Percentiles rank a stretch among this genome's conserved stretches.
Evolutionary conservation across 2,113 vertebrate species (phyloP).

Genomic region (Trachemys scripta): DNA sequence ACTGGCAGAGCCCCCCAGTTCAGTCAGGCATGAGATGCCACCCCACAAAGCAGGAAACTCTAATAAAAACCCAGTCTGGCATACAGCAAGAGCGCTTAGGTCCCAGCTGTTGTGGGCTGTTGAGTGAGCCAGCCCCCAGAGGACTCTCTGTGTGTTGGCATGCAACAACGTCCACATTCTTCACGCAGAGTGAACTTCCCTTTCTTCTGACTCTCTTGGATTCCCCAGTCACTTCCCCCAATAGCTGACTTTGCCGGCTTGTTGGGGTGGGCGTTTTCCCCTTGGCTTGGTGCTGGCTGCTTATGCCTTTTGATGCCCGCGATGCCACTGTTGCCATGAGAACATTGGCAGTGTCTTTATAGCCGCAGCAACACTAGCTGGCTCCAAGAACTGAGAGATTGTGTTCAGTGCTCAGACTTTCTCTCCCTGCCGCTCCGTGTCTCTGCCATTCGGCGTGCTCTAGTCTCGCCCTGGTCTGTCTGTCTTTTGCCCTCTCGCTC

Average conservation of each 20-base stretch:
- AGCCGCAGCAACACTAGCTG: background rate
- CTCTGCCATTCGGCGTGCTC: background rate
- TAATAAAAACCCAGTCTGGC: conserved; percentile 33
- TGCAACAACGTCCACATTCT: conserved; percentile 34
- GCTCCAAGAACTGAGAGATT: conserved; percentile 2
- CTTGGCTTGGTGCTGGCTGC: background rate
- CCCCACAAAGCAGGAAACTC: background rate
- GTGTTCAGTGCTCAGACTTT: background rate
- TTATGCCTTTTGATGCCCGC: background rate
- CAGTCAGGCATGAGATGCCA: background rate
- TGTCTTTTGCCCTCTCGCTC: background rate
- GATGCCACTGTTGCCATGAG: background rate
- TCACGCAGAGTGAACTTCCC: background rate
- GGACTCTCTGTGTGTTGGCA: accelerated
- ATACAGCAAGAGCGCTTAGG: accelerated
- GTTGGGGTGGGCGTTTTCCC: background rate
- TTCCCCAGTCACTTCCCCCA: background rate
- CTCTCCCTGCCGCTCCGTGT: background rate
- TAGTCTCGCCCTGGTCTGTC: too few species aligned
- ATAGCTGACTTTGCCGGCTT: conserved; percentile 1
- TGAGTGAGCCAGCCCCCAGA: background rate
- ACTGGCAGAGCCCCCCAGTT: background rate
- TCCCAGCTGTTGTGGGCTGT: conserved; percentile 19
- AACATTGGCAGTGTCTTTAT: conserved; percentile 17
- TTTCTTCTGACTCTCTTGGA: background rate